phyloP scores from a whole-genome alignment of 2,888 invertebrate genomes.

The Formica aserva region DNA sequence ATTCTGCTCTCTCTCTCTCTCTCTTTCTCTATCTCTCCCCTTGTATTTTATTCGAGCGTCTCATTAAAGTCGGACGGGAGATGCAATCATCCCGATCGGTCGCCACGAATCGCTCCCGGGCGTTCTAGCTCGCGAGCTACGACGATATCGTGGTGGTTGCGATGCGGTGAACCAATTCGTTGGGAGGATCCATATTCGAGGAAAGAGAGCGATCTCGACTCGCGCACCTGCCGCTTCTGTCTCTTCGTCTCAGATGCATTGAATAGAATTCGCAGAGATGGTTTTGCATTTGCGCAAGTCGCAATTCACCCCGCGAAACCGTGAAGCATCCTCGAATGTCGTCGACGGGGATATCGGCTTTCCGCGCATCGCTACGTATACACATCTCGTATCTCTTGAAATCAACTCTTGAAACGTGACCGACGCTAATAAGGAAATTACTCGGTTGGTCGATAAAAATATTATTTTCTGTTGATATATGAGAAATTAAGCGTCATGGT shows the following conservation, averaged over 20 bases:
- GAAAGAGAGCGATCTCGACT: slow-evolving; percentile 11
- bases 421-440: slow-evolving; percentile 6
- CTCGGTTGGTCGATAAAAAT: background rate
- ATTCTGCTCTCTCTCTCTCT: background rate
- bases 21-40: background rate
- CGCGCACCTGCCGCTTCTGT: slow-evolving; percentile 33
- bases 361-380: background rate
- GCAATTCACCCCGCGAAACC: background rate
- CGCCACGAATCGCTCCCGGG: background rate
- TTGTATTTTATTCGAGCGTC: background rate
- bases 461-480: background rate
- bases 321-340: slow-evolving; percentile 27
- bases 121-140: slow-evolving; percentile 25
- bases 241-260: slow-evolving; percentile 25
- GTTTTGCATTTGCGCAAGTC: slow-evolving; percentile 36
- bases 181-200: slow-evolving; percentile 42
- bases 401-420: slow-evolving; percentile 36
- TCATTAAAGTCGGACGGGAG: slow-evolving; percentile 36
- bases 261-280: slow-evolving; percentile 47
- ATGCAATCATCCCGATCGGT: slow-evolving; percentile 40
- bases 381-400: background rate
- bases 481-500: background rate
- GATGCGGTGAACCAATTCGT: slow-evolving; percentile 43
- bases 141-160: background rate
- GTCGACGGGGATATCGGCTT: slow-evolving; percentile 38